A percentile compares a stretch with the other conserved stretches of the same genome.
Evolutionary conservation across 2,888 invertebrate species (phyloP).

Genomic region (Mermis nigrescens): DNA sequence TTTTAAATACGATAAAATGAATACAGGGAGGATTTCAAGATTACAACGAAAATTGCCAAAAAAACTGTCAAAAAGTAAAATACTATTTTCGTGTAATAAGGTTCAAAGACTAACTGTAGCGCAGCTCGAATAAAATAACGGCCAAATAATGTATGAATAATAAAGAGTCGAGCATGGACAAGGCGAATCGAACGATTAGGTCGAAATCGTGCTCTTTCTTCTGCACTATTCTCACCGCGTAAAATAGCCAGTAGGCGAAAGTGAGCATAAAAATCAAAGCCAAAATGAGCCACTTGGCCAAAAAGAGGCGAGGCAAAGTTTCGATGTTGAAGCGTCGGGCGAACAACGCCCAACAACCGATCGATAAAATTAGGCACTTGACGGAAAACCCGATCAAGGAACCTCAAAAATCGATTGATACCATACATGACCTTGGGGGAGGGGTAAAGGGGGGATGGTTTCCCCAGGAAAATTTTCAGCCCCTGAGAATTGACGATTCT

Average conservation of each 20-base stretch:
- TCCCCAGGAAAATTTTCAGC: too few species aligned
- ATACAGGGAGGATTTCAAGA: too few species aligned
- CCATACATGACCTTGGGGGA: too few species aligned
- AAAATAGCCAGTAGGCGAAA: slow-evolving; percentile 94
- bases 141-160: slow-evolving; percentile 84
- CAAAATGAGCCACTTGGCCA: slow-evolving; percentile 70
- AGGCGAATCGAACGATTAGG: slow-evolving; percentile 67
- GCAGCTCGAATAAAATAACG: slow-evolving; percentile 72
- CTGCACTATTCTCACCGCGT: slow-evolving; percentile 57
- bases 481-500: too few species aligned
- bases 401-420: too few species aligned
- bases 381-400: slow-evolving; percentile 71
- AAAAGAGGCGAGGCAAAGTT: slow-evolving; percentile 70
- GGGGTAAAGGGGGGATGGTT: too few species aligned
- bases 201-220: slow-evolving; percentile 26
- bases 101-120: too few species aligned
- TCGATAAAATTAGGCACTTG: slow-evolving; percentile 64
- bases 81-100: too few species aligned
- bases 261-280: slow-evolving; percentile 70
- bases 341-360: slow-evolving; percentile 82
- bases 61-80: too few species aligned
- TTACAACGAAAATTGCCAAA: too few species aligned
- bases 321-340: slow-evolving; percentile 60
- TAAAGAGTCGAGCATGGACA: slow-evolving; percentile 74
- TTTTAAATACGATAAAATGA: too few species aligned